These are phyloP conservation scores for Sapayoa aenigma DNA, from an alignment of 2,113 vertebrate genomes.

Conservation along the genomic window DNA sequence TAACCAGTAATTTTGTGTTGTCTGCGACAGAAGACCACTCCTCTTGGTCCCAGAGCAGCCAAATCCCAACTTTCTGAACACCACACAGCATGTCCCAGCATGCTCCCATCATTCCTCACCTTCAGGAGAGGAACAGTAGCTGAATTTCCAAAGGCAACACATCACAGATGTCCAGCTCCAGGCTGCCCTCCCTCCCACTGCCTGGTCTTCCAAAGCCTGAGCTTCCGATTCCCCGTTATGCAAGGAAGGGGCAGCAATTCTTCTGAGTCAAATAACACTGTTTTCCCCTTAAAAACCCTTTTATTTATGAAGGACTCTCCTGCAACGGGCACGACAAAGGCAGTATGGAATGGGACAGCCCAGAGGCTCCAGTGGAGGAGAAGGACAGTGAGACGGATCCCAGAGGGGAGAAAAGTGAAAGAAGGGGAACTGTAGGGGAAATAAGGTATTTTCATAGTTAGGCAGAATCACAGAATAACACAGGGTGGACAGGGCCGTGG, in stretches of 20 bases:
- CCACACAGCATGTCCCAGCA: not conserved
- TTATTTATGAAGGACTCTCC: not conserved
- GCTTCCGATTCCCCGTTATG: accelerated
- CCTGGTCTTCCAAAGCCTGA: not conserved
- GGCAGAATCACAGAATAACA: not conserved
- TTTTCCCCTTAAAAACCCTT: not conserved
- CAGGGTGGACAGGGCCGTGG: not conserved
- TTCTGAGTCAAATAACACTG: not conserved
- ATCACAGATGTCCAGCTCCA: not conserved
- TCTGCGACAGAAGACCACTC: not conserved
- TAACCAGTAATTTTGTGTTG: not conserved
- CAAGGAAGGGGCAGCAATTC: not conserved
- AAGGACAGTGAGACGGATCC: not conserved
- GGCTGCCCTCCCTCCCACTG: not conserved
- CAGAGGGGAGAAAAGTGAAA: not conserved
- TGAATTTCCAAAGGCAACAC: not conserved
- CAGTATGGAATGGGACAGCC: not conserved
- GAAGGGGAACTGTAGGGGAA: not conserved
- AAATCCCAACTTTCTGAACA: not conserved
- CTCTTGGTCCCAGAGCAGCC: not conserved
- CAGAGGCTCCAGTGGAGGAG: not conserved
- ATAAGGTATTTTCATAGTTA: not conserved
- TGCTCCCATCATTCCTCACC: not conserved
- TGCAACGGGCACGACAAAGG: not conserved
- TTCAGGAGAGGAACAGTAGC: not conserved